phyloP scores from a whole-genome alignment of 1,140 invertebrate genomes.

The Nasonia vitripennis region DNA sequence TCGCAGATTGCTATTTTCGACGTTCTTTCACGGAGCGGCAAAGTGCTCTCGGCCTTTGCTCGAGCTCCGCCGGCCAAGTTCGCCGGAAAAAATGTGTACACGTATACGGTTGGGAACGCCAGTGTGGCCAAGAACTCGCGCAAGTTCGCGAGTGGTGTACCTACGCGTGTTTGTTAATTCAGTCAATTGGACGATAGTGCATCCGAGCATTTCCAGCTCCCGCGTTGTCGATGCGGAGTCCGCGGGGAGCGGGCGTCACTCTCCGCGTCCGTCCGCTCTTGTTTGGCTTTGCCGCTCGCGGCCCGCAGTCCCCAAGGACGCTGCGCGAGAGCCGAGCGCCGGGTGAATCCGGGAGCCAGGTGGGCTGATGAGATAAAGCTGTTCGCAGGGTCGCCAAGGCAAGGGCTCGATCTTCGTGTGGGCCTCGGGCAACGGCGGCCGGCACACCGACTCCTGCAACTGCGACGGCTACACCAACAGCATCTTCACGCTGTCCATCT shows the following conservation, averaged over 20 bases:
- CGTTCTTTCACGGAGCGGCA: too few relatives aligned
- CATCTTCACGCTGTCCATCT: slow-evolving; percentile 98
- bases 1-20: too few relatives aligned
- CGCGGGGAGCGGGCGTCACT: not conserved
- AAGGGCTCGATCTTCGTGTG: slow-evolving; percentile 99
- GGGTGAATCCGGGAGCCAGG: not conserved
- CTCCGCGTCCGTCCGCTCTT: not conserved
- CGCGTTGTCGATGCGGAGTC: not conserved
- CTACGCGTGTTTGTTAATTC: not conserved
- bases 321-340: not conserved
- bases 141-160: too few relatives aligned
- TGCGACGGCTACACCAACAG: slow-evolving; percentile 99
- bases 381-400: slow-evolving; percentile 88
- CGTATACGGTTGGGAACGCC: too few relatives aligned
- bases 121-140: too few relatives aligned
- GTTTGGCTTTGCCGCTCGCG: not conserved
- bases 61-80: too few relatives aligned
- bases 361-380: not conserved
- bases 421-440: slow-evolving; percentile 98
- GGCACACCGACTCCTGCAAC: slow-evolving; percentile 97
- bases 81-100: too few relatives aligned
- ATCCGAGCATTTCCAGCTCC: not conserved
- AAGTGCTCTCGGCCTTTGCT: too few relatives aligned
- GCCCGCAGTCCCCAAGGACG: not conserved
- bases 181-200: not conserved